Evolutionary conservation across 2,113 vertebrate genomes (phyloP).

Genomic region (Passerina amoena): DNA sequence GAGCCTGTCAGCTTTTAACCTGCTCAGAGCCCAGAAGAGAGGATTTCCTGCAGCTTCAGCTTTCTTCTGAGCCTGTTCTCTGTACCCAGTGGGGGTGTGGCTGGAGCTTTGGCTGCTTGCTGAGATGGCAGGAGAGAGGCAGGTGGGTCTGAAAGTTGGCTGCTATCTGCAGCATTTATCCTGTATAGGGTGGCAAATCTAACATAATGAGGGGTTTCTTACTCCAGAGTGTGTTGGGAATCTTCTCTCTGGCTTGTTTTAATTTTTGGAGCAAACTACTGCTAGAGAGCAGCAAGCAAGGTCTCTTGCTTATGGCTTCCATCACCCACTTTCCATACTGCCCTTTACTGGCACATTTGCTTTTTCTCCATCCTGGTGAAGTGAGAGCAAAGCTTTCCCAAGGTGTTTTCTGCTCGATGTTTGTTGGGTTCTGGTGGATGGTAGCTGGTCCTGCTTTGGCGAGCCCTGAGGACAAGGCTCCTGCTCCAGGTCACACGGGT

Average conservation of each 20-base stretch:
- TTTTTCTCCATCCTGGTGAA: not conserved
- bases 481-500: rapidly evolving
- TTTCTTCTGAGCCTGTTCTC: not conserved
- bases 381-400: not conserved
- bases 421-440: not conserved
- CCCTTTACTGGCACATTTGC: not conserved
- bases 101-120: not conserved
- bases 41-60: slow-evolving; percentile 10
- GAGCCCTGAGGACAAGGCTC: not conserved
- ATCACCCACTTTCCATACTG: not conserved
- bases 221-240: not conserved
- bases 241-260: not conserved
- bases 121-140: not conserved
- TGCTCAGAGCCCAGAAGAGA: not conserved
- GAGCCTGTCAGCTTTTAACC: not conserved
- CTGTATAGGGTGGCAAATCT: not conserved
- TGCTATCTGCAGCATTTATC: not conserved
- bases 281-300: not conserved
- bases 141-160: not conserved
- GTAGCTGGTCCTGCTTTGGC: not conserved
- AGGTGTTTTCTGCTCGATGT: rapidly evolving
- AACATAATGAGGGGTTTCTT: not conserved
- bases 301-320: not conserved
- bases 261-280: not conserved
- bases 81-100: not conserved